Base-by-base conservation (phyloP, 2,113 vertebrate species). In the Syrrhaptes paradoxus region DNA sequence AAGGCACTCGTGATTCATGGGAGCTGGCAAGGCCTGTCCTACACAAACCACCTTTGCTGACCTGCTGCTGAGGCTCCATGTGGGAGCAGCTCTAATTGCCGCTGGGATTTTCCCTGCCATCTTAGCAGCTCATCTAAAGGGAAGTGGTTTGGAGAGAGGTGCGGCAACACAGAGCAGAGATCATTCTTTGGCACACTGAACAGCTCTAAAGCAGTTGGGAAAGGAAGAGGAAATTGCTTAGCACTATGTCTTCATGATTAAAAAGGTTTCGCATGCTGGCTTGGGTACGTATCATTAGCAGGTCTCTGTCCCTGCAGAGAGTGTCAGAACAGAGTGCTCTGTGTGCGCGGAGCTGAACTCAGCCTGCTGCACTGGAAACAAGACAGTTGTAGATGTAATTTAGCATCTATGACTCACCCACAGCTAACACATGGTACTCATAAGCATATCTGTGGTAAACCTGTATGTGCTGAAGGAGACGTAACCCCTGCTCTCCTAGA, bases 381-480 rank as follows among this genome's bases (percentile, higher is more conserved):
- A 46, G 84, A 18, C 31, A 8, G 26, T 59, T 92, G 92, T 26
- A 85, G 81, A 43, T n/a, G 67, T 43, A 79, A 76, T 65, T 95
- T 58, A 84, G 85, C 85, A 45, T 41, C 0, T 2, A 54, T 95
- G 94, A 94, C 84, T 96, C 95, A 94, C 74, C 58, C 61, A 31
- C 84, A 89, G 11, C 67, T 72, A 72, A 87, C 88, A 91, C 66
- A 77, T 87, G 70, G 91, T 96, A 52, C 72, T 89, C 62, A 85
- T 82, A 72, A 94, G 85, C 54, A 15, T 43, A 81, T 65, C 77
- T 1, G 2, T 61, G 80, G 46, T n/a, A 89, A 81, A 65, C 36
- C 62, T 94, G 3, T 41, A 31, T 54, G 57, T 58, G 78, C 83
- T 86, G 73, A 86, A 74, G 80, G 80, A 95, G 89, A 65, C 29